phyloP scores from a whole-genome alignment of 35 echinoderm and acorn worm species.

The Hemicentrotus pulcherrimus region DNA sequence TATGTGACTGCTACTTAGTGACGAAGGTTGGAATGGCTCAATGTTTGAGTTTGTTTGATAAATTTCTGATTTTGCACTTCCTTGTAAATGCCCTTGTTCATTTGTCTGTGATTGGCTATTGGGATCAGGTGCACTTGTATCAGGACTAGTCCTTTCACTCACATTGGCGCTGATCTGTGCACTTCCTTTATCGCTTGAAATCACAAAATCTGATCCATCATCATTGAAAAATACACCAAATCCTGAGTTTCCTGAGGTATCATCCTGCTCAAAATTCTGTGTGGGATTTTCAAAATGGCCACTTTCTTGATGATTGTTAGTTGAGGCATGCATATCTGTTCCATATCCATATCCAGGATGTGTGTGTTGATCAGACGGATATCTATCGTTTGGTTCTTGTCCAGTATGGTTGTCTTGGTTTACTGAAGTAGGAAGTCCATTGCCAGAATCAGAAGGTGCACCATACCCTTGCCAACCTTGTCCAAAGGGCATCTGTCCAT shows the following conservation, averaged over 20 bases:
- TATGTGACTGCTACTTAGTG: not conserved
- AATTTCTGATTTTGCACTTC: not conserved
- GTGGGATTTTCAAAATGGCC: not conserved
- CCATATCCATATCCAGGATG: not conserved
- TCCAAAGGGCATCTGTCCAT: not conserved
- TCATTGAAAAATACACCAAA: constrained; percentile 75
- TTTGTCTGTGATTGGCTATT: constrained; percentile 39
- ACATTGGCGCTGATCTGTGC: constrained; percentile 38
- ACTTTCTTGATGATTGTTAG: constrained; percentile 28
- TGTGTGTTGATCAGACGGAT: not conserved
- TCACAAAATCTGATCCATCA: constrained; percentile 72
- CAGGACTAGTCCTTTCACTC: constrained; percentile 41
- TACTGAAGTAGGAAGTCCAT: not conserved
- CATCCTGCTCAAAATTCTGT: constrained; percentile 56
- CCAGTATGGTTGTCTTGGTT: constrained; percentile 27
- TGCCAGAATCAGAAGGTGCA: not conserved
- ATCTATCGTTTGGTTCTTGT: not conserved
- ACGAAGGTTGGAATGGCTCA: constrained; percentile 7
- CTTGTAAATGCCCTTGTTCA: constrained; percentile 35
- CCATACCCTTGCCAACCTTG: constrained; percentile 25
- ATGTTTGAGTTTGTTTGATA: not conserved
- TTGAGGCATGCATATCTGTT: not conserved
- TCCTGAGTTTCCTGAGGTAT: constrained; percentile 59
- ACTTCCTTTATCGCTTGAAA: constrained; percentile 56
- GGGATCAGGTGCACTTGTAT: constrained; percentile 37